These are phyloP conservation scores for Antheraea yamamai DNA, from an alignment of 2,888 invertebrate species.

Conservation along the genomic window DNA sequence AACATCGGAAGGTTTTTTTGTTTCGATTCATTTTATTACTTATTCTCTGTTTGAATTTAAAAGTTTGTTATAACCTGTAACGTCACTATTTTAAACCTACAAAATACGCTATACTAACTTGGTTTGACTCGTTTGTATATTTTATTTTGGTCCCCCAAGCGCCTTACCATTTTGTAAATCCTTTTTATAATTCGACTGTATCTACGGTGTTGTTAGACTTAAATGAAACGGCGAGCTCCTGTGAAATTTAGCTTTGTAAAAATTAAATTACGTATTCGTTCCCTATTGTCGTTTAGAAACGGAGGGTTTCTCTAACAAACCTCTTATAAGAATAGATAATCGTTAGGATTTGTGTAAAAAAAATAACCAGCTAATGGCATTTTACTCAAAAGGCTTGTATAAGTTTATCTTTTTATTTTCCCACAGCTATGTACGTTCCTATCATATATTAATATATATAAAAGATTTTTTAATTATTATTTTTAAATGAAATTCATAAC, in stretches of 20 bases:
- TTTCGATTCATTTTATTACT: background rate
- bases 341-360: background rate
- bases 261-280: background rate
- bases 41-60: background rate
- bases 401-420: constrained; percentile 37
- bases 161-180: background rate
- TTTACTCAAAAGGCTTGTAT: constrained; percentile 32
- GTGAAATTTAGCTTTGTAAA: background rate
- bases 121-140: background rate
- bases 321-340: background rate
- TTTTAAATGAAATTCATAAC: constrained; percentile 40
- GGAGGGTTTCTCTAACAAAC: background rate
- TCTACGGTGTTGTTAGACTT: background rate
- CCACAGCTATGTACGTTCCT: constrained; percentile 48
- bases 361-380: constrained; percentile 14
- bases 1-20: background rate
- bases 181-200: background rate
- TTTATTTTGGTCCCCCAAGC: background rate
- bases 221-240: constrained; percentile 4
- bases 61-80: background rate
- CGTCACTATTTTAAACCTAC: background rate
- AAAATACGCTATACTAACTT: background rate
- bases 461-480: constrained; percentile 39
- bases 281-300: constrained; percentile 7
- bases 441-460: constrained; percentile 24